Base-by-base conservation (phyloP, 2,888 invertebrate species). In the Parnassius orleans region DNA sequence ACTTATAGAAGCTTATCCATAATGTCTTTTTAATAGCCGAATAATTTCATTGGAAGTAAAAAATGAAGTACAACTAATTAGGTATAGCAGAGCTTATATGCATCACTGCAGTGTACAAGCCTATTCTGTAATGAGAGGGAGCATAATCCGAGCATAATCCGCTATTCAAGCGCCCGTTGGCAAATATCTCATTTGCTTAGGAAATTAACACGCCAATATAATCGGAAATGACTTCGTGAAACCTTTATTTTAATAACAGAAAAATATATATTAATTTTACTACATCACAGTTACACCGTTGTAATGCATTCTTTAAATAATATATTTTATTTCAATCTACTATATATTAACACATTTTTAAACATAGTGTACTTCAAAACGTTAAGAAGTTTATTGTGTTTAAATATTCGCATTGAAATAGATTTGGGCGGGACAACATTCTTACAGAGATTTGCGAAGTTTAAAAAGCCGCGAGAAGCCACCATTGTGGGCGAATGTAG, bases 401-500 rank as follows among this genome's bases (percentile, higher is more conserved):
- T 46, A 48, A 47, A 51, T 12, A 59, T 53, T 47, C 33, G 59
- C 12, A 46, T 55, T 55, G 57, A 55, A 44, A 47, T n/a, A 56
- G 55, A 57, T 67, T 68, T 67, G 68, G 61, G 61, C 66, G 66
- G 66, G 60, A 57, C 64, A 56, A 46, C 47, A 72, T 72, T 64
- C 51, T 57, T 53, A 15, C 59, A 61, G 64, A 24, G 48, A 68
- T 65, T 65, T 66, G 56, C 61, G 64, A 69, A 70, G 70, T 68
- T 69, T 63, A 48, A 63, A 69, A 73, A 71, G 65, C 68, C 64
- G 60, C 53, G 66, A 66, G 67, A 65, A 61, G 58, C 65, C 64
- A 63, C 67, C 65, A 66, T 69, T 68, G 67, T 67, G 57, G 64
- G 46, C 50, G 62, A 65, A 60, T 68, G 78, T 68, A 80, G 89